Conservation (phyloP, 2,113 vertebrate genomes). For the Notothenia rossii region DNA sequence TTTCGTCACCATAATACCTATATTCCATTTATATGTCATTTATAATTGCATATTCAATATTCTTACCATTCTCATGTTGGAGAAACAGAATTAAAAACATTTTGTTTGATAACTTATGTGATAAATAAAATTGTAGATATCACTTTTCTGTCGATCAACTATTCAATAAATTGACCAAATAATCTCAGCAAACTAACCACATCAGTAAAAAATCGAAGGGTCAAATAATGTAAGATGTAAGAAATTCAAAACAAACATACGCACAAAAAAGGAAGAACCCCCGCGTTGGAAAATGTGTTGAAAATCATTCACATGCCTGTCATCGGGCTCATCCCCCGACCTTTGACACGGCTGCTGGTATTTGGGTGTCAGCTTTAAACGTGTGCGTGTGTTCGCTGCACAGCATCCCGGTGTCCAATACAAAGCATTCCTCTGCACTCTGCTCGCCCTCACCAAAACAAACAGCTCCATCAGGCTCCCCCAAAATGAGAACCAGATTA, state of each 20-base stretch:
- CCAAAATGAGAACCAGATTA: slow-evolving; percentile 78
- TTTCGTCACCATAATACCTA: too few species aligned
- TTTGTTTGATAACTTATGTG: not conserved
- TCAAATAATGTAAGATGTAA: not conserved
- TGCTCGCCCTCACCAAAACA: slow-evolving; percentile 75
- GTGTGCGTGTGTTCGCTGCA: slow-evolving; percentile 7
- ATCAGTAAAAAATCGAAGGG: not conserved
- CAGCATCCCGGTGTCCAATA: slow-evolving; percentile 61
- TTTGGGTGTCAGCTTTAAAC: slow-evolving; percentile 55
- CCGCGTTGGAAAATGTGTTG: slow-evolving; percentile 24
- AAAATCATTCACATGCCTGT: slow-evolving; percentile 19
- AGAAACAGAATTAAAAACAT: not conserved
- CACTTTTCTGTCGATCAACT: not conserved
- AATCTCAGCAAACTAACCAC: not conserved
- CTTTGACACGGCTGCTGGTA: slow-evolving; percentile 46
- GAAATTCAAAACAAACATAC: not conserved
- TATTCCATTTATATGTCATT: not conserved
- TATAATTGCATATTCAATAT: not conserved
- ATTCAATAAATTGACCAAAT: not conserved
- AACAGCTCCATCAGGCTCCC: slow-evolving; percentile 74
- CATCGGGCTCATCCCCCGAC: slow-evolving; percentile 34
- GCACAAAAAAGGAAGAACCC: not conserved
- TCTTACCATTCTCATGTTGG: not conserved
- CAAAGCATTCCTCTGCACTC: slow-evolving; percentile 73
- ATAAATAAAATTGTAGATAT: not conserved